Base-by-base conservation (phyloP, 2,797 vertebrate species). In the Danio choprae region DNA sequence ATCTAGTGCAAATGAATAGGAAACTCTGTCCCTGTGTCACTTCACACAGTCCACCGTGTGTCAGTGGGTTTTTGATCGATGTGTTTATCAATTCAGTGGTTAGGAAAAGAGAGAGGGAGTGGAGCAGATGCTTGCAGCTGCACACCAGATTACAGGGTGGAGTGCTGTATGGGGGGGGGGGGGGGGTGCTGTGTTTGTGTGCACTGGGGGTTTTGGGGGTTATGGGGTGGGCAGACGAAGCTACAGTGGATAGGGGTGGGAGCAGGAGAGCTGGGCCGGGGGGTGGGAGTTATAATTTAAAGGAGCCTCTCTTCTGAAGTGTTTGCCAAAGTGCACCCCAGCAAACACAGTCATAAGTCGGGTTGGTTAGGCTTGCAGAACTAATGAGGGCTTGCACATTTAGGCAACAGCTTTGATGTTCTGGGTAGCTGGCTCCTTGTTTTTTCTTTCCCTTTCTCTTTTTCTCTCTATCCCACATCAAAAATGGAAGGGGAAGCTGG, bases 311-410 rank as follows among this genome's bases (percentile, higher is more conserved):
- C 89, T 91, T 94, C 93, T 94, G 94, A 95, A 93, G 94, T 94
- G 90, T 91, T 87, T 94, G 93, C 94, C 93, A 94, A 91, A 89
- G 74, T 87, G 92, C 89, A 92, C 92, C 93, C 94, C 94, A 91
- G 92, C 92, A 94, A 94, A 94, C 91, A 93, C 93, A 94, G 92
- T 94, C 92, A 92, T 91, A 92, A 92, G 92, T 92, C 91, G 92
- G 85, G 87, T 92, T 90, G 93, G 92, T 94, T 94, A 90, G 91
- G 91, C 93, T 94, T 92, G 93, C 91, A 92, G 92, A 93, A 93
- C 92, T 95, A 95, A 94, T 95, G 92, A 94, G 92, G 90, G 93
- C 92, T 92, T 94, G 92, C 80, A 88, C 86, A 82, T 91, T 90
- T 89, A 92, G 90, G 91, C 90, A 89, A 89, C 87, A 84, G 86